Evolutionary conservation across 1,140 invertebrate species (phyloP), one percentile per base, ranked within the genome.

Genomic region (Berghia stephanieae): DNA sequence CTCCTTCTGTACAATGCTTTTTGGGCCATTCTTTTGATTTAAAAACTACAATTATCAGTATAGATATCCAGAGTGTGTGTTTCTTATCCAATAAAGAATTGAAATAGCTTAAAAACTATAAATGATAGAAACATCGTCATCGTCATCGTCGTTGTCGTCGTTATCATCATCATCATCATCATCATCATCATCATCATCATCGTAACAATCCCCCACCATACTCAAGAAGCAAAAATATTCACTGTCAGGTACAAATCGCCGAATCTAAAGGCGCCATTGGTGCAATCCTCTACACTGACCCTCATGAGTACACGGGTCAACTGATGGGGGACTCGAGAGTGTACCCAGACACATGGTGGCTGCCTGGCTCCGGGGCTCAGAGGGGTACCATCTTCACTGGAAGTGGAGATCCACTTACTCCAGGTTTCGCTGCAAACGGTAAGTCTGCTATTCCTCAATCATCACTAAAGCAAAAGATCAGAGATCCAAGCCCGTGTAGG

Each of bases 211-310:
- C 16, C 1, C 18, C 34, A 16, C 16, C 27, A 13, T 63, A 13
- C n/a, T 27, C 60, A 27, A 27, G n/a, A n/a, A n/a, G n/a, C n/a
- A n/a, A n/a, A n/a, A n/a, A n/a, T n/a, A n/a, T n/a, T n/a, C n/a
- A n/a, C n/a, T 43, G 38, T 43, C 74, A 90, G 84, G 86, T 89
- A 5, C 63, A 79, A 43, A 78, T 84, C 31, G 90, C 89, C 1
- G 75, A 86, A 44, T 34, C 81, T 8, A 75, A 79, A 78, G 86
- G 87, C n/a, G 89, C 88, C 38, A 80, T 83, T n/a, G 91, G 90
- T 27, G 81, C 90, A 5, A 88, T 91, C 49, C 77, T 92, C 6
- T 91, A 89, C 80, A 86, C 86, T 4, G 92, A 92, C 82, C 92
- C 92, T 0, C 80, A 81, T n/a, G 89, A 91, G 75, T 91, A 88